A percentile compares a stretch with the other conserved stretches of the same genome.
phyloP scores from a whole-genome alignment of 2,888 invertebrate species.

The Lochmaea crataegi region DNA sequence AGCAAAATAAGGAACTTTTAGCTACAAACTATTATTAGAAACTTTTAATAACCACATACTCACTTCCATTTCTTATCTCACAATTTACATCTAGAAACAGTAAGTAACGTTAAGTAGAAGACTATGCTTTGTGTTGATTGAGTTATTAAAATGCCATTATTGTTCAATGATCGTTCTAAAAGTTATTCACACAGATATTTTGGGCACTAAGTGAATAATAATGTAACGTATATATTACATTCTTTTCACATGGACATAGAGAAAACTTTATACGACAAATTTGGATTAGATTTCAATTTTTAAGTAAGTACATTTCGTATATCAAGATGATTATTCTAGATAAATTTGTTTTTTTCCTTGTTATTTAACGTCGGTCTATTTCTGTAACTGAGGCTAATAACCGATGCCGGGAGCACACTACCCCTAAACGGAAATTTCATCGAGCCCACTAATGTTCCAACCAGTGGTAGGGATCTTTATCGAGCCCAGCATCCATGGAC shows the following conservation, averaged over 20 bases:
- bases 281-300: too few species aligned
- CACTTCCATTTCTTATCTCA: background rate
- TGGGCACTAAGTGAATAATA: background rate
- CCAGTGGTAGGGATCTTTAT: too few species aligned
- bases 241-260: background rate
- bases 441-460: too few species aligned
- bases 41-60: background rate
- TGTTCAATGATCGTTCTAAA: background rate
- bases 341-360: too few species aligned
- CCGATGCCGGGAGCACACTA: too few species aligned
- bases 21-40: background rate
- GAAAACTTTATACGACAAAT: too few species aligned
- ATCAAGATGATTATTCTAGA: too few species aligned
- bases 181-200: background rate
- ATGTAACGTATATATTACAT: background rate
- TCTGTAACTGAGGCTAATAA: too few species aligned
- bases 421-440: too few species aligned
- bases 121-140: background rate
- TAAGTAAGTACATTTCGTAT: too few species aligned
- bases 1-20: background rate
- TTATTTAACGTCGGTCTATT: too few species aligned
- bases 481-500: too few species aligned
- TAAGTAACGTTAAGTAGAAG: background rate
- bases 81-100: background rate
- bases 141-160: conserved; percentile 14